Conservation (phyloP, 2,797 vertebrate genomes). For the Falco biarmicus region DNA sequence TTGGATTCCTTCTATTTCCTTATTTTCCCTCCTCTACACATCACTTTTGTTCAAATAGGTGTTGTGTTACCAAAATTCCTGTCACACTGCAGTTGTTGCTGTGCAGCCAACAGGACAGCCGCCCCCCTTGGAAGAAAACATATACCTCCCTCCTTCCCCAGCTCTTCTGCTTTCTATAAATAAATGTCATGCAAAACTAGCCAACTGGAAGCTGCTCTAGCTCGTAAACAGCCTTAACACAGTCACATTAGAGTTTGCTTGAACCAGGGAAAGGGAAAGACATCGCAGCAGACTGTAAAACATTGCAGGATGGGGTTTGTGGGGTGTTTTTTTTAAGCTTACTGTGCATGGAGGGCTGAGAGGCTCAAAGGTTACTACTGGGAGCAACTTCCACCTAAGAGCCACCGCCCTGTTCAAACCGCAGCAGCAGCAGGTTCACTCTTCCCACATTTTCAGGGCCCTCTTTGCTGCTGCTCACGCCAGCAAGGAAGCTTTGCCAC, state of each 20-base stretch:
- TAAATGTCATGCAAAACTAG: neutral
- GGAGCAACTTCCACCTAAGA: neutral
- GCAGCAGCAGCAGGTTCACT: neutral
- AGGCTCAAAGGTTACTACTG: neutral
- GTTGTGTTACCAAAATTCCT: neutral
- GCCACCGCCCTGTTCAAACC: neutral
- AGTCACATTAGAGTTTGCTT: neutral
- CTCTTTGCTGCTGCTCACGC: neutral
- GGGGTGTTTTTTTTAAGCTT: neutral
- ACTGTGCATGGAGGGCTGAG: accelerated
- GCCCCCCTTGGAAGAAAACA: neutral
- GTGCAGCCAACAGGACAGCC: neutral
- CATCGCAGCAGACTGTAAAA: neutral
- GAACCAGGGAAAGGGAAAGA: neutral
- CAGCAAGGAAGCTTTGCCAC: neutral
- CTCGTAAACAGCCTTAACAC: neutral
- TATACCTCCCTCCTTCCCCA: neutral
- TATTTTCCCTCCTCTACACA: accelerated
- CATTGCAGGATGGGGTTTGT: neutral
- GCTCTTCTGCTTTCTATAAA: conserved; percentile 1
- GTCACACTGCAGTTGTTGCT: neutral
- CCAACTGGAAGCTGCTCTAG: neutral
- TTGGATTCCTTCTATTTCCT: neutral
- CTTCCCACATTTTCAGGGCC: neutral
- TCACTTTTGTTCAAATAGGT: neutral